Conservation (phyloP, 2,888 invertebrate species). For the Cephus pulcher region DNA sequence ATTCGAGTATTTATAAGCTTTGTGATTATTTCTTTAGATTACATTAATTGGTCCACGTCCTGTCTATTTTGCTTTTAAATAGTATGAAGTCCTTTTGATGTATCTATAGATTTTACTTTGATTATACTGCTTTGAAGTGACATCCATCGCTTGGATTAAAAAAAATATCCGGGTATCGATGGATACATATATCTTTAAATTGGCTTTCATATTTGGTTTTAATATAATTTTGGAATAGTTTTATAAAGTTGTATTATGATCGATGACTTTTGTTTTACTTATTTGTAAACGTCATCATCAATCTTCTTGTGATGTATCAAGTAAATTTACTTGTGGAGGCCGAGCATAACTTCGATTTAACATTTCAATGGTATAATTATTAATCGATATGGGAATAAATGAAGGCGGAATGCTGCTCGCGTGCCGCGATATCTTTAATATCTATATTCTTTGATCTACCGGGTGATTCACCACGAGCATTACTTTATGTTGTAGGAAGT, state of each 20-base stretch:
- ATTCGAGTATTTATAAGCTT: neutral
- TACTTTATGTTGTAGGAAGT: neutral
- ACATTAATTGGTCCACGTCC: neutral
- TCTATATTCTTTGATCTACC: slow-evolving; percentile 6
- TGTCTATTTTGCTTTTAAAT: neutral
- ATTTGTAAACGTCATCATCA: neutral
- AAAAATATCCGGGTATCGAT: neutral
- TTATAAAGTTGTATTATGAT: neutral
- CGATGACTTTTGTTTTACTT: neutral
- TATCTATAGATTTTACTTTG: neutral
- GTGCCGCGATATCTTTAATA: slow-evolving; percentile 16
- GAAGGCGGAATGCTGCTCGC: slow-evolving; percentile 11
- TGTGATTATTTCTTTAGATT: neutral
- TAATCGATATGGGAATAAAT: slow-evolving; percentile 18
- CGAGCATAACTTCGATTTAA: neutral
- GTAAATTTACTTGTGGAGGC: neutral
- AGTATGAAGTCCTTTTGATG: neutral
- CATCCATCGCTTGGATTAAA: too few relatives aligned
- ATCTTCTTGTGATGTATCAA: neutral
- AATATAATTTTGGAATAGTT: neutral
- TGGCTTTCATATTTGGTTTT: neutral
- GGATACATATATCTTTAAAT: neutral
- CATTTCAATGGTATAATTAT: slow-evolving; percentile 14
- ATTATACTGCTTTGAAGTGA: too few relatives aligned
- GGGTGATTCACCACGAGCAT: neutral